phyloP scores from a whole-genome alignment of 2,888 invertebrate genomes.

The Lingula anatina region DNA sequence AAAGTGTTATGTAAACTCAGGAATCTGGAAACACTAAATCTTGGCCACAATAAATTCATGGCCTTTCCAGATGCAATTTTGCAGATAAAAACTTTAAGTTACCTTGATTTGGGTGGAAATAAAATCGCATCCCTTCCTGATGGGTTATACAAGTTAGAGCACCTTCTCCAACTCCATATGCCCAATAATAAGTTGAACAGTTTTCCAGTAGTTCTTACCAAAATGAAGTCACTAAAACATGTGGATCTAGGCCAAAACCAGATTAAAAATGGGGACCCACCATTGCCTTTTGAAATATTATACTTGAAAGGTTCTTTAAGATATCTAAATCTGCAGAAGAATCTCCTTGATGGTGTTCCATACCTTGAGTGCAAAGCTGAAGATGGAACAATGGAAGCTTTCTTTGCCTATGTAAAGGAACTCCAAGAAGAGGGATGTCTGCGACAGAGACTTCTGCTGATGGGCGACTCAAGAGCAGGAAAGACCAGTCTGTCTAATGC shows the following conservation, averaged over 20 bases:
- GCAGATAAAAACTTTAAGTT: slow-evolving; percentile 24
- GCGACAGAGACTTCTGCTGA: slow-evolving; percentile 35
- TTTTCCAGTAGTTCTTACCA: too few relatives aligned
- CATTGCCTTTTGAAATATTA: too few relatives aligned
- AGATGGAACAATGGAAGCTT: slow-evolving; percentile 23
- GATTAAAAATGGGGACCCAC: too few relatives aligned
- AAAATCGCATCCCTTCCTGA: slow-evolving; percentile 28
- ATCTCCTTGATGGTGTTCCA: slow-evolving; percentile 28
- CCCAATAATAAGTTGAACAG: too few relatives aligned
- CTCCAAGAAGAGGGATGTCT: slow-evolving; percentile 33
- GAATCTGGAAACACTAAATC: too few relatives aligned
- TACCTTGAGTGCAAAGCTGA: slow-evolving; percentile 31
- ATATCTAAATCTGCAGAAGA: slow-evolving; percentile 25
- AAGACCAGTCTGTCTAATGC: slow-evolving; percentile 39
- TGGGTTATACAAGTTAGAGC: too few relatives aligned
- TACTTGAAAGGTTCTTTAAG: too few relatives aligned
- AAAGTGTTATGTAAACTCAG: too few relatives aligned
- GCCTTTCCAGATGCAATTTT: slow-evolving; percentile 35
- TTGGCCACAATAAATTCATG: too few relatives aligned
- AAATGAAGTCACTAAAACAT: too few relatives aligned
- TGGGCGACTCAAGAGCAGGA: slow-evolving; percentile 37
- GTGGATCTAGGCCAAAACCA: too few relatives aligned
- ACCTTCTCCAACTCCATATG: too few relatives aligned
- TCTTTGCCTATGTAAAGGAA: slow-evolving; percentile 30
- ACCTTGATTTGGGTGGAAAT: slow-evolving; percentile 35